These are phyloP conservation scores for Eustalomyia histrio DNA, from an alignment of 2,888 invertebrate genomes.

Conservation along the genomic window DNA sequence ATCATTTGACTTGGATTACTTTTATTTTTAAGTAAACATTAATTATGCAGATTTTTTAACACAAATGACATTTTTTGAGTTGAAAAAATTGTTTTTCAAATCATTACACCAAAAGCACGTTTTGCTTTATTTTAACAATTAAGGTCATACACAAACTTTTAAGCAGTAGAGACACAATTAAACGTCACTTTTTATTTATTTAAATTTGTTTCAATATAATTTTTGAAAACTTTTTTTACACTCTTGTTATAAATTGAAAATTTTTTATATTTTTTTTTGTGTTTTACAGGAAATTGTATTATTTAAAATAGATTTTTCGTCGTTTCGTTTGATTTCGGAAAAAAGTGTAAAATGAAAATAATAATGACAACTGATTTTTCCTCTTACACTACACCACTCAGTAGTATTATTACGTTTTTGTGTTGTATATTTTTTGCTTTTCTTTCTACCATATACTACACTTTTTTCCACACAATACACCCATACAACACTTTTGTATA, in stretches of 20 bases:
- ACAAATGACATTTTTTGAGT: not conserved
- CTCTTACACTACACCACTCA: slow-evolving; percentile 31
- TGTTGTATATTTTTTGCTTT: slow-evolving; percentile 23
- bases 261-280: not conserved
- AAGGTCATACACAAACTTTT: slow-evolving; percentile 56
- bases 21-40: not conserved
- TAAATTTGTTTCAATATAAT: not conserved
- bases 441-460: not conserved
- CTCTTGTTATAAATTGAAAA: not conserved
- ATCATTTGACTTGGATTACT: slow-evolving; percentile 19
- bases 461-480: slow-evolving; percentile 3
- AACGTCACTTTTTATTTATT: slow-evolving; percentile 11
- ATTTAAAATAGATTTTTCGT: slow-evolving; percentile 8
- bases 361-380: slow-evolving; percentile 36
- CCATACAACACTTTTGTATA: slow-evolving; percentile 14
- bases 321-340: not conserved
- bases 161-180: slow-evolving; percentile 12
- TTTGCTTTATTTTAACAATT: slow-evolving; percentile 65
- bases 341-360: not conserved
- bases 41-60: not conserved
- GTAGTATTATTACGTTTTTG: slow-evolving; percentile 37
- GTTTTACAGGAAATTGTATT: not conserved
- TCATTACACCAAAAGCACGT: slow-evolving; percentile 44
- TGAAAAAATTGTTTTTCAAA: slow-evolving; percentile 1
- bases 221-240: not conserved